Evolutionary conservation across 53 echinoderm and acorn worm species (phyloP).

Genomic region (Luidia sarsii): DNA sequence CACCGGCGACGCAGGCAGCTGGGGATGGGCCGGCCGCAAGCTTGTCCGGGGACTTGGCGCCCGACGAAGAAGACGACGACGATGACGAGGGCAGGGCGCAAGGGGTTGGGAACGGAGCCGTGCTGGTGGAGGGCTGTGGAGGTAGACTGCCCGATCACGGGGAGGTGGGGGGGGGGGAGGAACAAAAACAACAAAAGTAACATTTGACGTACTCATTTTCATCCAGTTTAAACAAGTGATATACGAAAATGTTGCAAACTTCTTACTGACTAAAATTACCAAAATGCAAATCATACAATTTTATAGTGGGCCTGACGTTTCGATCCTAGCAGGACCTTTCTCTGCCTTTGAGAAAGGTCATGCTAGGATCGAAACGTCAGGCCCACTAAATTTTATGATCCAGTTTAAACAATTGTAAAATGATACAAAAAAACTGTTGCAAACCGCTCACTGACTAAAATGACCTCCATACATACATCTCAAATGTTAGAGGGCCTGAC

Average conservation of each 20-base stretch:
- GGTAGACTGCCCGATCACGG: conserved; percentile 20
- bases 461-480: too few species aligned
- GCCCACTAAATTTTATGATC: too few species aligned
- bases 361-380: too few species aligned
- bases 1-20: background rate
- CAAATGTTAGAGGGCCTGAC: too few species aligned
- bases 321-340: too few species aligned
- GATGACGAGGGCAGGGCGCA: conserved; percentile 27
- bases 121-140: conserved; percentile 41
- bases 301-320: too few species aligned
- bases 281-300: too few species aligned
- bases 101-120: conserved; percentile 22
- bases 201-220: background rate
- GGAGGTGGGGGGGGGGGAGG: background rate
- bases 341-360: too few species aligned
- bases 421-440: background rate
- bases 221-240: too few species aligned
- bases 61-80: background rate
- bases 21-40: conserved; percentile 8
- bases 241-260: too few species aligned
- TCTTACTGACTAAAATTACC: too few species aligned
- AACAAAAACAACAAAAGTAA: background rate
- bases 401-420: background rate
- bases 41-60: conserved; percentile 15
- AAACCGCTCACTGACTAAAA: too few species aligned